These are phyloP conservation scores for Myopa testacea DNA, from an alignment of 2,888 invertebrate species.

Conservation along the genomic window DNA sequence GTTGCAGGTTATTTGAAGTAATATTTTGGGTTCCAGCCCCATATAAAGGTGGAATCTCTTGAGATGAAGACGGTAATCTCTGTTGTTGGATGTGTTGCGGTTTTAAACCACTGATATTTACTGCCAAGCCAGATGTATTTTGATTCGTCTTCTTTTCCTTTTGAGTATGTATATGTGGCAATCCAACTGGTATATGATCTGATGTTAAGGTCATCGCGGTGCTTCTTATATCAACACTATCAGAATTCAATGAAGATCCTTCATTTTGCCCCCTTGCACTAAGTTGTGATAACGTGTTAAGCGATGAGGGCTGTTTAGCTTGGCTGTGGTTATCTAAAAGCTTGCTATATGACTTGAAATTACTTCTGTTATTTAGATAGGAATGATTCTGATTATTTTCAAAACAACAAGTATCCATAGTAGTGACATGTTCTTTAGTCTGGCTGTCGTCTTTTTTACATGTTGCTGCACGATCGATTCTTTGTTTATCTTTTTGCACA, in stretches of 20 bases:
- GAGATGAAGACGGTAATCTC: constrained; percentile 12
- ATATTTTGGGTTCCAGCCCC: constrained; percentile 87
- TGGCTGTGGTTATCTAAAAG: constrained; percentile 39
- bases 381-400: constrained; percentile 29
- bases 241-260: constrained; percentile 16
- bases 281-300: constrained; percentile 26
- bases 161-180: constrained; percentile 13
- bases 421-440: constrained; percentile 3
- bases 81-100: constrained; percentile 30
- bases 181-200: constrained; percentile 40
- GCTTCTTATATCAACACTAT: constrained; percentile 38
- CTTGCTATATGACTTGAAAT: constrained; percentile 56
- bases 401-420: constrained; percentile 23
- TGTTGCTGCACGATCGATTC: constrained; percentile 56
- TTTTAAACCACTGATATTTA: constrained; percentile 27
- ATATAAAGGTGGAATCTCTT: constrained; percentile 72
- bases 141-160: constrained; percentile 25
- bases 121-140: constrained; percentile 67
- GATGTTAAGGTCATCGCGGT: constrained; percentile 53
- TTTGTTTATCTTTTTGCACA: constrained; percentile 62
- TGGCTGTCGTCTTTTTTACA: constrained; percentile 62
- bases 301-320: constrained; percentile 20
- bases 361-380: constrained; percentile 40
- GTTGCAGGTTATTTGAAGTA: constrained; percentile 80
- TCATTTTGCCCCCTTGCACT: constrained; percentile 46